phyloP scores from a whole-genome alignment of 2,888 invertebrate genomes.

The Griposia aprilina region DNA sequence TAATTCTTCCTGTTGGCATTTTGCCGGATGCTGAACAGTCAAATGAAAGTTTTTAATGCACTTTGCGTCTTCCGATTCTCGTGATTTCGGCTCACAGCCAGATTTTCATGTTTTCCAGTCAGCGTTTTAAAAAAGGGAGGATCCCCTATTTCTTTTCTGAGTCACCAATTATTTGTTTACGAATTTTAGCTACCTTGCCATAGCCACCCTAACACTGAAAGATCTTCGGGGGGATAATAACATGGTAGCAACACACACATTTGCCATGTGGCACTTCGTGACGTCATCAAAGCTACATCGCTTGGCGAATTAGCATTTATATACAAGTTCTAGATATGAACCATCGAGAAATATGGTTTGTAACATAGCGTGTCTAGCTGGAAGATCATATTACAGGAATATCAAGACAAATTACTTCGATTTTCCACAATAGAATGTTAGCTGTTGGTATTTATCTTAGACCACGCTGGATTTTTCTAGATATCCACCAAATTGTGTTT shows the following conservation, averaged over 20 bases:
- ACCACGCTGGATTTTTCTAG: not conserved
- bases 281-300: constrained; percentile 34
- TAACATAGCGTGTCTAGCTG: not conserved
- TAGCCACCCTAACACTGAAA: not conserved
- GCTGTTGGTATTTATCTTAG: not conserved
- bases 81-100: constrained; percentile 45
- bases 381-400: not conserved
- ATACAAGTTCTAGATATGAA: constrained; percentile 37
- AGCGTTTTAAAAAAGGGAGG: not conserved
- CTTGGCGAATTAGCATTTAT: constrained; percentile 45
- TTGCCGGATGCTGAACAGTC: constrained; percentile 35
- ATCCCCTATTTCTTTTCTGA: not conserved
- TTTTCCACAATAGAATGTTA: not conserved
- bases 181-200: not conserved
- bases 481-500: not conserved
- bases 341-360: constrained; percentile 7
- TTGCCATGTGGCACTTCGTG: constrained; percentile 35
- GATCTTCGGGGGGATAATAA: constrained; percentile 12
- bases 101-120: constrained; percentile 18
- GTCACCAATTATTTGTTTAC: constrained; percentile 1
- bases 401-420: not conserved
- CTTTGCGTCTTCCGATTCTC: constrained; percentile 10
- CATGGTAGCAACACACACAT: not conserved
- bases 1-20: constrained; percentile 41
- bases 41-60: constrained; percentile 36